Evolutionary conservation across 1,140 invertebrate genomes (phyloP), one percentile per base, ranked within the genome.

Genomic region (Protaetia brevitarsis): DNA sequence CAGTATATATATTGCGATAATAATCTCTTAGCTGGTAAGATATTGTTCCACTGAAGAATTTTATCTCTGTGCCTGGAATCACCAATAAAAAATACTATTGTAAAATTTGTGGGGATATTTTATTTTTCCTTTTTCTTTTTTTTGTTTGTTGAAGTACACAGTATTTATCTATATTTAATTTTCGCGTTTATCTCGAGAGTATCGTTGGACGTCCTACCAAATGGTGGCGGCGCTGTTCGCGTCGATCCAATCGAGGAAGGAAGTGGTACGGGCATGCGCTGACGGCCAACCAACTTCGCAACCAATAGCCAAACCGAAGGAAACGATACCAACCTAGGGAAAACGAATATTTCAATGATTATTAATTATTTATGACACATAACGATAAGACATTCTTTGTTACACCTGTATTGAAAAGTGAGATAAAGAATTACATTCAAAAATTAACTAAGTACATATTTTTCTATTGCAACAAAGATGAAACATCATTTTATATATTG

Each of bases 221-320:
- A 61, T 34, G 11, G 7, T 0, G 4, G 36, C 59, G 26, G 31
- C 82, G 23, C 82, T 81, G 29, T 81, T 71, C 6, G 77, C 71
- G 61, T 75, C 77, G 63, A 86, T 84, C 84, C 84, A 86, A 61
- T 77, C 66, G n/a, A 83, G 66, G 65, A 81, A 80, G 7, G 70
- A 68, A 63, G 82, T 82, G 6, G 85, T 80, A 16, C 84, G 75
- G 1, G 82, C 83, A 69, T 82, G 85, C 0, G 81, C 84, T 8
- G 82, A 80, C 0, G 84, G 84, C 8, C 69, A 67, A 13, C 80
- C 78, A 60, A 76, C 70, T 61, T 80, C 82, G 69, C 84, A 86
- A 1, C 83, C 83, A 7, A 67, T 71, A n/a, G 60, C 64, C 0
- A 62, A 58, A 10, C 82, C 79, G 64, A 84, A 85, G 5, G 82